Conservation (phyloP, 2,797 vertebrate genomes). For the Pipistrellus pipistrellus region DNA sequence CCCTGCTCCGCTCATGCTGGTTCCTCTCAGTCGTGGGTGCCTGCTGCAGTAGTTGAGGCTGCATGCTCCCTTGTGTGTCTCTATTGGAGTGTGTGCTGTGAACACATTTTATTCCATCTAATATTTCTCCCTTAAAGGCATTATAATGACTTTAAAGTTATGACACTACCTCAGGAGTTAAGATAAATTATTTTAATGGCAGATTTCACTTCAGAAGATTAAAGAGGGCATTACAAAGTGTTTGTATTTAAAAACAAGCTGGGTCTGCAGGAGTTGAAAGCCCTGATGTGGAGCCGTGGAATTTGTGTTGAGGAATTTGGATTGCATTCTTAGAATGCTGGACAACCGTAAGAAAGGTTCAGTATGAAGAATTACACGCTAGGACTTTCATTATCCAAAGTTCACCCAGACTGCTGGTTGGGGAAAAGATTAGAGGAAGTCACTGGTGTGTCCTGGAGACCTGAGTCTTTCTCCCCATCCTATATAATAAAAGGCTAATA, state of each 20-base stretch:
- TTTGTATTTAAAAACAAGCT: neutral
- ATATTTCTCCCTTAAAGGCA: neutral
- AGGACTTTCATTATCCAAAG: constrained; percentile 38
- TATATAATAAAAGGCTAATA: no score
- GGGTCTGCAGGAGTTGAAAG: neutral
- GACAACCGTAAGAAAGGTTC: neutral
- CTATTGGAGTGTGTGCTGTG: neutral
- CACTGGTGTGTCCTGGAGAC: neutral
- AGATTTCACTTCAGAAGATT: neutral
- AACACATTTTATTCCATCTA: neutral
- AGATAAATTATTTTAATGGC: neutral
- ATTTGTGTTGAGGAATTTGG: neutral
- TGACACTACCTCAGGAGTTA: neutral
- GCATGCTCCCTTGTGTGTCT: no score
- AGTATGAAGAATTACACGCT: neutral
- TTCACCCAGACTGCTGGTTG: neutral
- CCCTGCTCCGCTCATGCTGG: neutral
- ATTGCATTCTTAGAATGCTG: neutral
- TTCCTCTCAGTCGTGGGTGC: neutral
- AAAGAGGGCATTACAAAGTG: neutral
- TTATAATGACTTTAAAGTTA: neutral
- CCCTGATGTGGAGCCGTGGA: neutral
- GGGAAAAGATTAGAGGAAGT: neutral
- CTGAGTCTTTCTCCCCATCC: neutral
- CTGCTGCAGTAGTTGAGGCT: neutral